Evolutionary conservation across 2,113 vertebrate genomes (phyloP), one percentile per base, ranked within the genome.

Genomic region (Mus spicilegus): DNA sequence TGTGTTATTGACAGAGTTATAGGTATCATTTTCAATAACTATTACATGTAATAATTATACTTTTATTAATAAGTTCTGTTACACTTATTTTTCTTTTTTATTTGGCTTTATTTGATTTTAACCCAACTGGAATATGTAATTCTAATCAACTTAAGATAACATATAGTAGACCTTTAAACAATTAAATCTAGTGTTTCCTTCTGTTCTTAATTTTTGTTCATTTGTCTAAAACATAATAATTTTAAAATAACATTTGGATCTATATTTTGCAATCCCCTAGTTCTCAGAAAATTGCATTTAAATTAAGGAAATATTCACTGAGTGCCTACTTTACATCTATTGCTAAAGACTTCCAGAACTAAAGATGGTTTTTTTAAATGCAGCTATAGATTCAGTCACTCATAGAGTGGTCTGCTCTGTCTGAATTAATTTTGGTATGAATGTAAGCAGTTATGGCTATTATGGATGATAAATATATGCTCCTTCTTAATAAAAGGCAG

Each of bases 141-240:
- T 82, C 8, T 30, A 91, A 4, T n/a, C 76, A 49, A 95, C 85
- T 78, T 28, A 90, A 94, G 92, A 78, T 51, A 26, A 5, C 49
- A 16, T 56, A 46, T 14, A 85, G 30, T 42, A 87, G 56, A 85
- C 24, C 75, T 73, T 49, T 95, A 90, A 92, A 49, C 56, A 94
- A 39, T 85, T 91, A 85, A 92, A 46, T 33, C 13, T 56, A 89
- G 11, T 49, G 33, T 1, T 80, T n/a, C 7, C 22, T 96, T 84
- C 75, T 72, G 28, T 28, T 63, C 67, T 95, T 75, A 58, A 58
- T 93, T 93, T 87, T 96, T 78, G 70, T 54, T 95, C 70, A 75
- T 92, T 94, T 87, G 51, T 87, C 46, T 92, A 75, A 95, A 61
- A 19, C 56, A 9, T 46, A 78, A 94, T 78, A 84, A 94, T 92